These are phyloP conservation scores for Pheosia gnoma DNA, from an alignment of 2,888 invertebrate genomes.

Conservation along the genomic window DNA sequence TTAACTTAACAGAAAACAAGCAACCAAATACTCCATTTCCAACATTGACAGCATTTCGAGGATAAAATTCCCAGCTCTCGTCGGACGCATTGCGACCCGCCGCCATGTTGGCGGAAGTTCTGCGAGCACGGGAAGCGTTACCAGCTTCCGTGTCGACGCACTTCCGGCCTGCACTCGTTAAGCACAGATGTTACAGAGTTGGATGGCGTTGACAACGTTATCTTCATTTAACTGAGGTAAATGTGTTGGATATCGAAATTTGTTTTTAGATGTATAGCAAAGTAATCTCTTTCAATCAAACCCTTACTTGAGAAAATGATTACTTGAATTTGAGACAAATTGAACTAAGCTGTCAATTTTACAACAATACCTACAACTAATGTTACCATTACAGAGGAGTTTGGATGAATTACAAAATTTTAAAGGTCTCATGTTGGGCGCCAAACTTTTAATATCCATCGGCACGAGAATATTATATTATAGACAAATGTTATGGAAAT, in stretches of 20 bases:
- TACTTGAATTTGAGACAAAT: too few species aligned
- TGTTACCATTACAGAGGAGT: neutral
- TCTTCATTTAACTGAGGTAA: neutral
- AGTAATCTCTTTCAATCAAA: neutral
- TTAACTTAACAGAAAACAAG: neutral
- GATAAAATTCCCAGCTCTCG: conserved; percentile 17
- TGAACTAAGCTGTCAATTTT: too few species aligned
- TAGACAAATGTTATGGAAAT: too few species aligned
- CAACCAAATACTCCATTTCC: conserved; percentile 2
- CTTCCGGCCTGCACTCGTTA: conserved; percentile 53
- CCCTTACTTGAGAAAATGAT: too few species aligned
- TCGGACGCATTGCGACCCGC: conserved; percentile 25
- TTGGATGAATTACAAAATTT: neutral
- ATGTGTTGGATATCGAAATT: neutral
- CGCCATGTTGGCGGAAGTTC: conserved; percentile 50
- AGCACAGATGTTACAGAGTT: conserved; percentile 33
- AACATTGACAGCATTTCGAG: conserved; percentile 26
- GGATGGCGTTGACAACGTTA: conserved; percentile 11
- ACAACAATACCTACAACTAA: neutral
- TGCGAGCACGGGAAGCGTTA: conserved; percentile 52
- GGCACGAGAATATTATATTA: too few species aligned
- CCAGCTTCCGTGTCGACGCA: conserved; percentile 55
- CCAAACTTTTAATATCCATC: neutral
- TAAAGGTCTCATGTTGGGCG: neutral
- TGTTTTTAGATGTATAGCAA: neutral